phyloP scores from a whole-genome alignment of 2,797 vertebrate species.

The Danio albolineatus region DNA sequence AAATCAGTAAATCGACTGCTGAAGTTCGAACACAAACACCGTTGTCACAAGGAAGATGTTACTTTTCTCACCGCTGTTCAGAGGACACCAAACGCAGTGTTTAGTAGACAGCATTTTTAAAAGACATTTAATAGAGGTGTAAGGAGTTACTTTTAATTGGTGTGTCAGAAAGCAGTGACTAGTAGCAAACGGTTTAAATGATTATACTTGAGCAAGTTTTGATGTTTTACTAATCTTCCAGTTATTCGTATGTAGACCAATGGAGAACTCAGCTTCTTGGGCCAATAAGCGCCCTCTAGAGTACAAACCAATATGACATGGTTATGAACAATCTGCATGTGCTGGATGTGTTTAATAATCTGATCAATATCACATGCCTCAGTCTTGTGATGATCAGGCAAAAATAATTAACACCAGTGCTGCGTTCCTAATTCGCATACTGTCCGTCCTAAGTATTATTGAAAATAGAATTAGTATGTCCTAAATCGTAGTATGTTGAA shows the following conservation, averaged over 20 bases:
- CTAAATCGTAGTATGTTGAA: no score
- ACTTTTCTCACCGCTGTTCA: background rate
- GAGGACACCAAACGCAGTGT: background rate
- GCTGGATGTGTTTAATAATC: background rate
- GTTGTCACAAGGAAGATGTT: background rate
- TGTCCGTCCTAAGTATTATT: no score
- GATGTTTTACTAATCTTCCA: background rate
- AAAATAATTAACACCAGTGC: constrained; percentile 23
- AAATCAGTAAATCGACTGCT: background rate
- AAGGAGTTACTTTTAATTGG: no score
- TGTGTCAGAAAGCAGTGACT: background rate
- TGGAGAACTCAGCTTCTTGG: background rate
- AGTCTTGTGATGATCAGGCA: constrained; percentile 62
- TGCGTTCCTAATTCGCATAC: no score
- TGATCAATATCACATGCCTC: constrained; percentile 62
- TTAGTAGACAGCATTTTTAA: background rate
- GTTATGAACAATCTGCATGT: no score
- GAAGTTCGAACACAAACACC: no score
- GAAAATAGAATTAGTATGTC: no score
- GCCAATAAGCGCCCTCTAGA: background rate
- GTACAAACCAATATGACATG: background rate
- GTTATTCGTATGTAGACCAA: background rate
- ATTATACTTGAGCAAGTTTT: background rate
- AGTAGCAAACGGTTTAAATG: background rate
- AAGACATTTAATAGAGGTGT: background rate